Conservation (phyloP, 2,888 invertebrate genomes). For the Catonia carolina region DNA sequence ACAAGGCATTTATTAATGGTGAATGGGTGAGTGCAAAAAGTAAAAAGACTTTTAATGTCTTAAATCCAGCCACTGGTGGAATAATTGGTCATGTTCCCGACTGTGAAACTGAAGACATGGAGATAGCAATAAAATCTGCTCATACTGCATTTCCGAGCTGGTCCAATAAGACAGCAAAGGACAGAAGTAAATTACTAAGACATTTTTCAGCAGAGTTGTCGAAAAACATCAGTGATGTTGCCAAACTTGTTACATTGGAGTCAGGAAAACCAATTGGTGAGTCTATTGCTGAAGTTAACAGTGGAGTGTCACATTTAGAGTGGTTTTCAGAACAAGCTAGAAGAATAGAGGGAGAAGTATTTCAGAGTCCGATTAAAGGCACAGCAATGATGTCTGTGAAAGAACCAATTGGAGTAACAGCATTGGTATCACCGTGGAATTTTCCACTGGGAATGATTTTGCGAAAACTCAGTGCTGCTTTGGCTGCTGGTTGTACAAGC, state of each 20-base stretch:
- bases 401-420: slow-evolving; percentile 50
- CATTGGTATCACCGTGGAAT: slow-evolving; percentile 43
- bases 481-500: slow-evolving; percentile 93
- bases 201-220: slow-evolving; percentile 74
- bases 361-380: slow-evolving; percentile 11
- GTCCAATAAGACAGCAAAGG: slow-evolving; percentile 68
- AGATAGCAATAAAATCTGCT: slow-evolving; percentile 68
- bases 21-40: slow-evolving; percentile 66
- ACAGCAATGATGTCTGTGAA: slow-evolving; percentile 5
- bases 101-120: slow-evolving; percentile 67
- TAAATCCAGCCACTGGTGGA: slow-evolving; percentile 70
- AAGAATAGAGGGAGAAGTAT: slow-evolving; percentile 52
- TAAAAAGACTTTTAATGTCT: slow-evolving; percentile 63
- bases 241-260: slow-evolving; percentile 72
- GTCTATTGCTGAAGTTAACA: slow-evolving; percentile 77
- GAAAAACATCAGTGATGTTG: slow-evolving; percentile 63
- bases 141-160: slow-evolving; percentile 69
- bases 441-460: slow-evolving; percentile 96
- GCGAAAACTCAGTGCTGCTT: slow-evolving; percentile 86
- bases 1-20: slow-evolving; percentile 56
- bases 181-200: slow-evolving; percentile 51
- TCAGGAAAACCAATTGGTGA: slow-evolving; percentile 88
- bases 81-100: slow-evolving; percentile 73
- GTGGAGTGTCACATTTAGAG: slow-evolving; percentile 88
- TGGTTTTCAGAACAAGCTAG: slow-evolving; percentile 94